Conservation (phyloP, 2,113 vertebrate species). For the Coreoperca whiteheadi region DNA sequence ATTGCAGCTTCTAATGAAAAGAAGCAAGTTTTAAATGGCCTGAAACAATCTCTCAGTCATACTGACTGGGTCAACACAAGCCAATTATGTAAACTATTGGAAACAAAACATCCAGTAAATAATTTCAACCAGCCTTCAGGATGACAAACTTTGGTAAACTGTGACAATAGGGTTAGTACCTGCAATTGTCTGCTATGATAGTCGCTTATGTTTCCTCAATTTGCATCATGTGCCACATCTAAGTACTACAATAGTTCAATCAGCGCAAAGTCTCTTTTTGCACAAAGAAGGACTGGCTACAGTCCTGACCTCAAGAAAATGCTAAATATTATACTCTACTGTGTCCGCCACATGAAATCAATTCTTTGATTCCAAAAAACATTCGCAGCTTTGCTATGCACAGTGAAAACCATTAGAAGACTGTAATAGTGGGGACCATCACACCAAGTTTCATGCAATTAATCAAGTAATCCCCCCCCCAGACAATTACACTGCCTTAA, state of each 20-base stretch:
- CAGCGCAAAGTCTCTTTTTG: slow-evolving; percentile 2
- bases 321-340: slow-evolving; percentile 2
- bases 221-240: slow-evolving; percentile 42
- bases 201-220: slow-evolving; percentile 33
- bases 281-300: slow-evolving; percentile 19
- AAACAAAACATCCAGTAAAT: slow-evolving; percentile 36
- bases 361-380: not conserved
- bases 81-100: slow-evolving; percentile 28
- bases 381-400: slow-evolving; percentile 45
- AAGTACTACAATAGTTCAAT: not conserved
- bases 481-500: slow-evolving; percentile 46
- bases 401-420: slow-evolving; percentile 55
- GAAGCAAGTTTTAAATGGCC: slow-evolving; percentile 46
- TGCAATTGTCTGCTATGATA: slow-evolving; percentile 49
- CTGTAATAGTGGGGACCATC: slow-evolving; percentile 42
- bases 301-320: not conserved
- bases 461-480: slow-evolving; percentile 33
- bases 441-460: slow-evolving; percentile 57
- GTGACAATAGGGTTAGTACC: slow-evolving; percentile 58
- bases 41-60: slow-evolving; percentile 26
- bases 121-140: slow-evolving; percentile 34
- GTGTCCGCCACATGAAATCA: slow-evolving; percentile 9
- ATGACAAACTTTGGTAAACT: slow-evolving; percentile 66
- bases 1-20: slow-evolving; percentile 55
- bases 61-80: slow-evolving; percentile 43